phyloP scores from a whole-genome alignment of 1,140 invertebrate genomes.

The Adelges cooleyi region DNA sequence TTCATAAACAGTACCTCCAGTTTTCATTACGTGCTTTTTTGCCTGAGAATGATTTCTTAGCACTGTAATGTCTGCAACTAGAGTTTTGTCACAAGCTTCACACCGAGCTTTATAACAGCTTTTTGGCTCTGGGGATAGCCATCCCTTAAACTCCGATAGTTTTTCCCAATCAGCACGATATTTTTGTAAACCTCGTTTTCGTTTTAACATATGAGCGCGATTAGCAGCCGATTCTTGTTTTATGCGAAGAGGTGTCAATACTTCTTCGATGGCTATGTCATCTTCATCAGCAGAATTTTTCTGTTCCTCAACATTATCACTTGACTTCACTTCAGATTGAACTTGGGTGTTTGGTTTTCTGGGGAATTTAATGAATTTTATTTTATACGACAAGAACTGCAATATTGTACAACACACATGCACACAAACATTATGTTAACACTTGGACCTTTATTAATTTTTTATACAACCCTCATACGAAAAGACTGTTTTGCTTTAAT shows the following conservation, averaged over 20 bases:
- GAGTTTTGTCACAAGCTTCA: slow-evolving; percentile 31
- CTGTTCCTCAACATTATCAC: neutral
- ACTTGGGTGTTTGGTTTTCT: slow-evolving; percentile 1
- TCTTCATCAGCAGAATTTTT: slow-evolving; percentile 22
- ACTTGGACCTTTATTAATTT: slow-evolving; percentile 27
- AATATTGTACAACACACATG: slow-evolving; percentile 23
- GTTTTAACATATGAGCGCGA: slow-evolving; percentile 25
- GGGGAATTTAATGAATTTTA: slow-evolving; percentile 23
- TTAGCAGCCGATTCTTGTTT: slow-evolving; percentile 24
- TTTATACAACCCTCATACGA: slow-evolving; percentile 11
- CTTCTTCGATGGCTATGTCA: slow-evolving; percentile 26
- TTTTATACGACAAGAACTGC: slow-evolving; percentile 20
- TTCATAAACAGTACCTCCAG: slow-evolving; percentile 26
- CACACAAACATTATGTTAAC: slow-evolving; percentile 28
- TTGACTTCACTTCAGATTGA: slow-evolving; percentile 2
- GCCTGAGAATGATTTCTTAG: slow-evolving; percentile 30
- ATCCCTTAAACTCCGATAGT: slow-evolving; percentile 30
- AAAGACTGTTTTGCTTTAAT: neutral
- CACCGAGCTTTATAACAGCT: slow-evolving; percentile 32
- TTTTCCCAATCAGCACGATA: slow-evolving; percentile 33
- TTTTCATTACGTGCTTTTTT: slow-evolving; percentile 31
- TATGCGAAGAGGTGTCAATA: slow-evolving; percentile 15
- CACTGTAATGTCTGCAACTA: slow-evolving; percentile 32
- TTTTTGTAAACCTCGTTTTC: slow-evolving; percentile 30
- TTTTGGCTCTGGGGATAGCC: slow-evolving; percentile 29